A percentile compares a stretch with the other conserved stretches of the same genome.
Evolutionary conservation across 2,888 invertebrate genomes (phyloP).

Genomic region (Lithophane semibrunnea): DNA sequence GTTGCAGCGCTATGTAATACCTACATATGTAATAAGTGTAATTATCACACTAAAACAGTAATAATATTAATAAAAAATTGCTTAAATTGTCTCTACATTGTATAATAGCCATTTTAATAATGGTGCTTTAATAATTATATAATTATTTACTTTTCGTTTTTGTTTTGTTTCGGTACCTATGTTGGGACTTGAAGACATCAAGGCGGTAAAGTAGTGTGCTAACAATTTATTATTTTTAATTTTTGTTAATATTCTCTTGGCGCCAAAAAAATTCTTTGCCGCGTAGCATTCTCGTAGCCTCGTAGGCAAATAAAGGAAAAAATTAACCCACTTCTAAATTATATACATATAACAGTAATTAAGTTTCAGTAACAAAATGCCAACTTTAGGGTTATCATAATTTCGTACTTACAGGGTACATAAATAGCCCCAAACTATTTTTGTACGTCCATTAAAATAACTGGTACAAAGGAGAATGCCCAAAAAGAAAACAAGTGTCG

Average conservation of each 20-base stretch:
- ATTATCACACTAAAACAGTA: slow-evolving; percentile 31
- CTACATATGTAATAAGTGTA: slow-evolving; percentile 43
- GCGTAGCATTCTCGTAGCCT: background rate
- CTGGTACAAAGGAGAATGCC: slow-evolving; percentile 41
- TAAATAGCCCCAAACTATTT: slow-evolving; percentile 34
- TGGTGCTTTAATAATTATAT: background rate
- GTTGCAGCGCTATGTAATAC: slow-evolving; percentile 48
- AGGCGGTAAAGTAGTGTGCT: background rate
- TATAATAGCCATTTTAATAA: background rate
- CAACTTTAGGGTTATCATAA: slow-evolving; percentile 1
- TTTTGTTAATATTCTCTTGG: too few relatives aligned
- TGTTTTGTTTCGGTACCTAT: background rate
- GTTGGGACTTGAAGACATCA: background rate
- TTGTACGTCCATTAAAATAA: slow-evolving; percentile 48
- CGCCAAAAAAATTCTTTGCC: background rate
- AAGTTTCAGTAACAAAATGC: slow-evolving; percentile 15
- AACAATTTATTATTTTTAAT: background rate
- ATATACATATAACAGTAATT: background rate
- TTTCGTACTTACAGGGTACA: background rate
- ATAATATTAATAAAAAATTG: slow-evolving; percentile 5
- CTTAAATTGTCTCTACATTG: background rate
- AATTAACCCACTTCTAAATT: background rate
- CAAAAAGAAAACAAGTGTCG: background rate
- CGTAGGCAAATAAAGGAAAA: background rate
- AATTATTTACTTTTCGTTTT: background rate